Evolutionary conservation across 1,140 invertebrate genomes (phyloP), one percentile per base, ranked within the genome.

Genomic region (Parasteatoda tepidariorum): DNA sequence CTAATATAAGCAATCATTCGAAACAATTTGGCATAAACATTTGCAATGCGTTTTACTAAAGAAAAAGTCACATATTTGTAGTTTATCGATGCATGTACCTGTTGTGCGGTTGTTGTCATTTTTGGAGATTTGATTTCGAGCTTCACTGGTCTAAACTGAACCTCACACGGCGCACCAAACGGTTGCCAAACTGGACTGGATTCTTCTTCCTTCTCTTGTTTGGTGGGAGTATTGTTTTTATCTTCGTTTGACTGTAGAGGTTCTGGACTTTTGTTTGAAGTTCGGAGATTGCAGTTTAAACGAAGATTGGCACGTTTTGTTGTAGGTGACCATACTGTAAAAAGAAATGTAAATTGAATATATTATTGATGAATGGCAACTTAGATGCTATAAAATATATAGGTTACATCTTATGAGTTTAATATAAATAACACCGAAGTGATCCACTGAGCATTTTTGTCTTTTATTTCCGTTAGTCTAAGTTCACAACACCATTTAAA

Each of bases 291-390:
- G 34, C 57, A 64, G 38, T 73, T 74, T 7, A 74, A 34, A 11
- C 30, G 57, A 15, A 83, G 70, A n/a, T 74, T 74, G 22, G 61
- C 81, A 30, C 38, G 7, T 24, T 83, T 74, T 4, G 22, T 64
- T 59, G n/a, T 66, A 9, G 70, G 81, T 9, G 78, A 82, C 78
- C 78, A 82, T 6, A 82, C 78, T 82, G 9, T 5, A 82, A 82
- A 5, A 26, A 33, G 38, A 38, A 5, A 24, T n/a, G n/a, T n/a
- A n/a, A n/a, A n/a, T n/a, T n/a, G n/a, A n/a, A n/a, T n/a, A n/a
- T n/a, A n/a, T n/a, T n/a, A n/a, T n/a, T n/a, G n/a, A n/a, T n/a
- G n/a, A n/a, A n/a, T n/a, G n/a, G n/a, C n/a, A n/a, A n/a, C n/a
- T n/a, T n/a, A n/a, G n/a, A n/a, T n/a, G n/a, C n/a, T n/a, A n/a